Evolutionary conservation across 2,888 invertebrate species (phyloP).

Genomic region (Lasius fuliginosus): DNA sequence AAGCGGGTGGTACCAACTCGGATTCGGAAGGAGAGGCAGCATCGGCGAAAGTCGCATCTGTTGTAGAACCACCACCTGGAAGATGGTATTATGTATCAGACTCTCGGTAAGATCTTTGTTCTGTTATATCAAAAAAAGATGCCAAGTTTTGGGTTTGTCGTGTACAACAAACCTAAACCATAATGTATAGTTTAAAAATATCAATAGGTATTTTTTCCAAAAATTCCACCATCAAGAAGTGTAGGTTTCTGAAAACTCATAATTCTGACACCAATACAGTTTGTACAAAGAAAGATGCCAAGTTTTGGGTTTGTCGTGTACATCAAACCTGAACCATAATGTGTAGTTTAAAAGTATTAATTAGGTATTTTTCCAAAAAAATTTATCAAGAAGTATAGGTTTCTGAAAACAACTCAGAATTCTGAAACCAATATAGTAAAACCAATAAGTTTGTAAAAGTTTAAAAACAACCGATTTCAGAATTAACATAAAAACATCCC

Average conservation of each 20-base stretch:
- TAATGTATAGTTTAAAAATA: neutral
- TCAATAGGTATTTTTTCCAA: neutral
- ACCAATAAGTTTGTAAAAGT: no score
- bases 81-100: slow-evolving; percentile 98
- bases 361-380: no score
- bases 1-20: slow-evolving; percentile 83
- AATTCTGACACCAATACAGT: neutral
- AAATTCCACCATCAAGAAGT: neutral
- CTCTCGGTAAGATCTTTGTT: slow-evolving; percentile 87
- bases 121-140: neutral
- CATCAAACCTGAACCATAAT: no score
- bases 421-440: no score
- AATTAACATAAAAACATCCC: no score
- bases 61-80: slow-evolving; percentile 88
- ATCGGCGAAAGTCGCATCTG: slow-evolving; percentile 83
- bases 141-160: neutral
- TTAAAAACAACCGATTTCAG: no score
- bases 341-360: no score
- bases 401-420: no score
- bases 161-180: neutral
- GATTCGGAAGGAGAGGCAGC: slow-evolving; percentile 85
- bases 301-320: no score
- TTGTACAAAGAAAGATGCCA: neutral
- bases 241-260: neutral
- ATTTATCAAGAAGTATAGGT: no score